A percentile compares a stretch with the other conserved stretches of the same genome.
phyloP scores from a whole-genome alignment of 2,888 invertebrate species.

The Archips crataeganus region DNA sequence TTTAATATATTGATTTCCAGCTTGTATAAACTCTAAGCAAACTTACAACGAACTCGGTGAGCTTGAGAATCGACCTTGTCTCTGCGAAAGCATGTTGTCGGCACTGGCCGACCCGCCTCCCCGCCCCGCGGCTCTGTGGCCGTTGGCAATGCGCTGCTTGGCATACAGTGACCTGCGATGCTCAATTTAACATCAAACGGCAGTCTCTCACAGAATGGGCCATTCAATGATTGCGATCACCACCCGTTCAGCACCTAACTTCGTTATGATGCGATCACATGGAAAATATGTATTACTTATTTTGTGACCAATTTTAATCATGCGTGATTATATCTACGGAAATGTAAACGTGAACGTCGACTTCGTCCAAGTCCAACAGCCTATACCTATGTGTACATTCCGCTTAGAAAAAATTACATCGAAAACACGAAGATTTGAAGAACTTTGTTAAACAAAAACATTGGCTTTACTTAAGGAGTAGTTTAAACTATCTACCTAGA shows the following conservation, averaged over 20 bases:
- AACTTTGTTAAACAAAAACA: no score
- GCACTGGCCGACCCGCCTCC: slow-evolving; percentile 25
- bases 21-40: not conserved
- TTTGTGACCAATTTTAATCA: not conserved
- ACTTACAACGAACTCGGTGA: not conserved
- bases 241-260: slow-evolving; percentile 45
- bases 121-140: slow-evolving; percentile 36
- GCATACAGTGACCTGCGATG: slow-evolving; percentile 52
- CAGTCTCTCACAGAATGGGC: slow-evolving; percentile 48
- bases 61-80: slow-evolving; percentile 3
- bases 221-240: slow-evolving; percentile 49
- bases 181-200: slow-evolving; percentile 60
- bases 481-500: no score
- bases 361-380: no score
- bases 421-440: no score
- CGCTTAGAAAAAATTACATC: no score
- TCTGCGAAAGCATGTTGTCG: slow-evolving; percentile 27
- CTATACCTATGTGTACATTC: no score
- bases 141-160: slow-evolving; percentile 47
- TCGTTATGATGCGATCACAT: slow-evolving; percentile 4
- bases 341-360: no score
- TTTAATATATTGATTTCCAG: not conserved
- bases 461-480: no score
- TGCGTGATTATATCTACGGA: no score
- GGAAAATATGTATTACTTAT: not conserved